Base-by-base conservation (phyloP, 2,797 vertebrate species). In the Spinus olivaceus region DNA sequence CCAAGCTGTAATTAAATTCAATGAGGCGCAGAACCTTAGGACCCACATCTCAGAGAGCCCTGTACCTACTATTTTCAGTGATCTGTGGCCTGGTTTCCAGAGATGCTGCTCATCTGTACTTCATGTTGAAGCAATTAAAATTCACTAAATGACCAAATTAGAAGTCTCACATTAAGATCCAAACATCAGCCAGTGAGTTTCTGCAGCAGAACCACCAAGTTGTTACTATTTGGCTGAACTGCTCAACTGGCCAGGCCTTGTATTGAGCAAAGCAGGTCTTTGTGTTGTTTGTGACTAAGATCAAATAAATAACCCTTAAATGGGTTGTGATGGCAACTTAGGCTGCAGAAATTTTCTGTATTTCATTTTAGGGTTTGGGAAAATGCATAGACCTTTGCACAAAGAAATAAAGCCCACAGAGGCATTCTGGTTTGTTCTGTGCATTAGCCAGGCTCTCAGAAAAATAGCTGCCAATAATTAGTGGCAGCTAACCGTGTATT, bases 1-100 rank as follows among this genome's bases (percentile, higher is more conserved):
- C 59, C 63, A 94, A 65, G 77, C 51, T 65, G 28, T 86, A 83
- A 93, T 88, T 92, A 95, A 92, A 92, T 66, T 79, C 88, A 94
- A 56, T 24, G 81, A 85, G 74, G 60, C 0, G 0, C 64, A 74
- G 88, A 87, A 60, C 33, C 63, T 63, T 60, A 72, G 54, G 53
- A 88, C 19, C 63, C 80, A 88, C 42, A 78, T 83, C 56, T 90
- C 79, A 85, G 88, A 92, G 61, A 30, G 0, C 12, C 22, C n/a
- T 82, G 41, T 37, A 91, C 41, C 35, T 86, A 14, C 71, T 83
- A 63, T 61, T 79, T 95, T 76, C 56, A 70, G 70, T 3, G 3
- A 53, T 42, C 77, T 86, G 37, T 64, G 23, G 72, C 39, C 30
- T 63, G 66, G 47, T 81, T 91, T 88, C 85, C 1, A 0, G 87